A percentile compares a stretch with the other conserved stretches of the same genome.
Evolutionary conservation across 2,797 vertebrate species (phyloP).

Genomic region (Sciurus vulgaris): DNA sequence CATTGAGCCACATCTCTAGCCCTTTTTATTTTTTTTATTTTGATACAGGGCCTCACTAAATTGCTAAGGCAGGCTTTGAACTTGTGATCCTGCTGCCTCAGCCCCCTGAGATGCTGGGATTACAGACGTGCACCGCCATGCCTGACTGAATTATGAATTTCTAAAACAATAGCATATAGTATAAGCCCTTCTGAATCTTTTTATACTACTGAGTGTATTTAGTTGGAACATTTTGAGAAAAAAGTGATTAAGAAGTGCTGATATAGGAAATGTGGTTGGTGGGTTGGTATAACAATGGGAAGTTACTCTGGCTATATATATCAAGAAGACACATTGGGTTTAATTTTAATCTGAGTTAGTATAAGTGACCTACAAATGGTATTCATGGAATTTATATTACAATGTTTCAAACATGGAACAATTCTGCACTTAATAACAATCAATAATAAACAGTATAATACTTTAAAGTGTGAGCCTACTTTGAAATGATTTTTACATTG

Average conservation of each 20-base stretch:
- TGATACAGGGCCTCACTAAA: too few species aligned
- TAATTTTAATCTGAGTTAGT: constrained; percentile 34
- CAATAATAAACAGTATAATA: background rate
- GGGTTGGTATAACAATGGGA: background rate
- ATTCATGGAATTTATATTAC: constrained; percentile 42
- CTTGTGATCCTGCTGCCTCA: too few species aligned
- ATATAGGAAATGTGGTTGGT: background rate
- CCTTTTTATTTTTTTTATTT: too few species aligned
- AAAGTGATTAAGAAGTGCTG: background rate
- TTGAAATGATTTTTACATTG: constrained; percentile 37
- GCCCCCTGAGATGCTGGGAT: too few species aligned
- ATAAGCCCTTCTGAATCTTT: constrained; percentile 26
- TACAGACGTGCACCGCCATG: too few species aligned
- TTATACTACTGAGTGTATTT: background rate
- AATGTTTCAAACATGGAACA: constrained; percentile 28
- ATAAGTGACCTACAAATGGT: background rate
- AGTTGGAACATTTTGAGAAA: background rate
- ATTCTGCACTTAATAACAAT: constrained; percentile 9
- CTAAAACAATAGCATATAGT: background rate
- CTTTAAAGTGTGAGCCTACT: constrained; percentile 10
- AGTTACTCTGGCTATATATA: background rate
- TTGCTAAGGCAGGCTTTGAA: too few species aligned
- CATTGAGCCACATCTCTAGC: too few species aligned
- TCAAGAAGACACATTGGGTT: background rate
- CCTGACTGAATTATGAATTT: background rate